phyloP scores from a whole-genome alignment of 2,888 invertebrate genomes.

The Polyommatus iphigenia region DNA sequence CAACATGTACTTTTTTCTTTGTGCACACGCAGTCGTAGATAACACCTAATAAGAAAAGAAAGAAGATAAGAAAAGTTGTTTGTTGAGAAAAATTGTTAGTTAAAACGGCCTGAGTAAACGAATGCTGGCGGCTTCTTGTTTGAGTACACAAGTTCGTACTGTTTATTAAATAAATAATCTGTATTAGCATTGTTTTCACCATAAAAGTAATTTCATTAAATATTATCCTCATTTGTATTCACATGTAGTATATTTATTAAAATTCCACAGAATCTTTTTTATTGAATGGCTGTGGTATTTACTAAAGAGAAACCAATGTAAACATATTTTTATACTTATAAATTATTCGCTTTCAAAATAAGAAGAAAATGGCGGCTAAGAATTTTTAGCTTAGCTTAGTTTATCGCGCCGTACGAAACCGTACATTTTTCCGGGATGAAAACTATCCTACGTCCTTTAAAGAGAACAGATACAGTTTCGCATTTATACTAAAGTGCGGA shows the following conservation, averaged over 20 bases:
- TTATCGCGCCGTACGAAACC: no score
- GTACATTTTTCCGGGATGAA: no score
- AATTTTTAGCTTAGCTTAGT: no score
- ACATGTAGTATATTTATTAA: neutral
- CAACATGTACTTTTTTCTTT: neutral
- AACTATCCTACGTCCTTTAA: no score
- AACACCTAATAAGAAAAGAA: neutral
- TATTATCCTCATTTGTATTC: neutral
- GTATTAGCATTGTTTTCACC: neutral
- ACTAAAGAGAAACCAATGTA: no score
- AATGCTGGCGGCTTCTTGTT: neutral
- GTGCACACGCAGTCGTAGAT: neutral
- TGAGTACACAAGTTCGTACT: neutral
- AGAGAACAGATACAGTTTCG: no score
- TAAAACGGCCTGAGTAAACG: neutral
- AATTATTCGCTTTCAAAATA: no score
- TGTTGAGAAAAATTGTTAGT: slow-evolving; percentile 13
- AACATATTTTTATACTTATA: no score
- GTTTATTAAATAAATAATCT: neutral
- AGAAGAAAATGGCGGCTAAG: no score
- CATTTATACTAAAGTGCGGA: no score
- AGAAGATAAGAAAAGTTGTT: neutral
- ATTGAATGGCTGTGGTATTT: no score
- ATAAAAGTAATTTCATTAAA: neutral
- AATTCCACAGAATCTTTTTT: no score